Conservation (phyloP, 1,140 invertebrate species). For the Sitodiplosis mosellana region DNA sequence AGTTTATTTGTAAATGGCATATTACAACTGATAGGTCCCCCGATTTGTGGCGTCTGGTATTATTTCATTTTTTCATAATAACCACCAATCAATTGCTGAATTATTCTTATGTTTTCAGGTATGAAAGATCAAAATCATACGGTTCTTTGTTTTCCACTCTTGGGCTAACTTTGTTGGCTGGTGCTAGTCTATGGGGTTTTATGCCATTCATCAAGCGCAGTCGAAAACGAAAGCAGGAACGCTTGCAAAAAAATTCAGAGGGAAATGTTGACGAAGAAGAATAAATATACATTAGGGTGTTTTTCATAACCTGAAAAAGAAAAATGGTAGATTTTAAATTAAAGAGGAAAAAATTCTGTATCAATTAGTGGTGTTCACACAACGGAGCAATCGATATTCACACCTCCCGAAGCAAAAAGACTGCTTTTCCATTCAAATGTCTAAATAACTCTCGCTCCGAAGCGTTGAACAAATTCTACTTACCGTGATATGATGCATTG, state of each 20-base stretch:
- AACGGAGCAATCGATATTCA: too few relatives aligned
- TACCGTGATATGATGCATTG: too few relatives aligned
- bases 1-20: conserved; percentile 68
- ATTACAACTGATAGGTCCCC: conserved; percentile 58
- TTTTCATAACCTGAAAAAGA: too few relatives aligned
- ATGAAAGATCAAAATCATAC: conserved; percentile 43
- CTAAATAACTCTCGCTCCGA: too few relatives aligned
- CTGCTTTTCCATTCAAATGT: too few relatives aligned
- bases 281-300: neutral
- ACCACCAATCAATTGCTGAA: too few relatives aligned
- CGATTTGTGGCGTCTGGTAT: conserved; percentile 50
- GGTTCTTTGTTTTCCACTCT: conserved; percentile 48
- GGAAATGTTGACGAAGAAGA: neutral
- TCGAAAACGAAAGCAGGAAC: neutral
- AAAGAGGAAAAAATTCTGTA: too few relatives aligned
- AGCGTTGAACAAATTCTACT: too few relatives aligned
- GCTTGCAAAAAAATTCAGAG: neutral
- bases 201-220: conserved; percentile 39
- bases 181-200: conserved; percentile 50
- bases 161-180: conserved; percentile 51
- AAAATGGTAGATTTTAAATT: too few relatives aligned
- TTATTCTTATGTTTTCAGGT: conserved; percentile 7
- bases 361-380: too few relatives aligned
- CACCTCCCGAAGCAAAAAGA: too few relatives aligned
- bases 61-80: neutral